These are phyloP conservation scores for Neodon shergylaensis DNA, from an alignment of 2,113 vertebrate genomes.

Conservation along the genomic window DNA sequence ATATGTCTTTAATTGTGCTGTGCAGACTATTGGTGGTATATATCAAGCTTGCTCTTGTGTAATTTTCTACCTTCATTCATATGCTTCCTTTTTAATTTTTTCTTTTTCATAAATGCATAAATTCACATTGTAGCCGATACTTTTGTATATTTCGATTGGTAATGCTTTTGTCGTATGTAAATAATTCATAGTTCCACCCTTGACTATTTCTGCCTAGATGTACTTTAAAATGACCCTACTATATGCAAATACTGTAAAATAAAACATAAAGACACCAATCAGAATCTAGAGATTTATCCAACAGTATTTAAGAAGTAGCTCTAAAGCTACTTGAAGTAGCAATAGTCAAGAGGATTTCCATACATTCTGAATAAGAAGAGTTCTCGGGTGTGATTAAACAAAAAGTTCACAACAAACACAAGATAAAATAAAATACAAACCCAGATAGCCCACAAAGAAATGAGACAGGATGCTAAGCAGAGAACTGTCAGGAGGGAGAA, in stretches of 20 bases:
- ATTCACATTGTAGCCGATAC: neutral
- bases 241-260: neutral
- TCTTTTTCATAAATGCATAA: neutral
- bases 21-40: neutral
- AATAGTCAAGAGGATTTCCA: neutral
- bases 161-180: neutral
- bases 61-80: constrained; percentile 6
- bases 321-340: neutral
- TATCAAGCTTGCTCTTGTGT: neutral
- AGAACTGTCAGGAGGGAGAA: neutral
- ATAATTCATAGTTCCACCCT: neutral
- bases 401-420: neutral
- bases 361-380: neutral
- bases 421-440: neutral
- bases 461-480: neutral
- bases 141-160: neutral
- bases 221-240: neutral
- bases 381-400: neutral
- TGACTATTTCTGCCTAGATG: constrained; percentile 1
- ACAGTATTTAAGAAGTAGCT: neutral
- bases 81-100: neutral
- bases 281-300: constrained; percentile 7
- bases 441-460: neutral
- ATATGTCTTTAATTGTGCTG: neutral
- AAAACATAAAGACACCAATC: neutral